These are phyloP conservation scores for Mesochorus sp. DNA, from an alignment of 2,888 invertebrate species.

Conservation along the genomic window DNA sequence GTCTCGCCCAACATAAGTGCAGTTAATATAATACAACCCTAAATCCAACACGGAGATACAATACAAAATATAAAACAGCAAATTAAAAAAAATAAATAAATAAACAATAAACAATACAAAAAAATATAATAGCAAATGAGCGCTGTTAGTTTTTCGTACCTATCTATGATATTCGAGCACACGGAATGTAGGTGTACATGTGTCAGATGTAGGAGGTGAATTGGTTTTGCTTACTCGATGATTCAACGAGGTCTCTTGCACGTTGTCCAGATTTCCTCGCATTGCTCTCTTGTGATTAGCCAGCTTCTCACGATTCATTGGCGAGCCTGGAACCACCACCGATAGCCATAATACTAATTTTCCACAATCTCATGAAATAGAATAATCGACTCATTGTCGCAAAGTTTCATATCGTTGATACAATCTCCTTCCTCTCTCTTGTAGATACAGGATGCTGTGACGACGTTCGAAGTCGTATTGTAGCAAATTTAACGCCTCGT, in stretches of 20 bases:
- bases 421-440: not conserved
- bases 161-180: conserved; percentile 79
- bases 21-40: conserved; percentile 24
- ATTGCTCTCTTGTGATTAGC: conserved; percentile 89
- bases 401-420: not conserved
- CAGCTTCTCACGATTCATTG: conserved; percentile 92
- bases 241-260: conserved; percentile 91
- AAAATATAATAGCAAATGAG: conserved; percentile 32
- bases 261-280: conserved; percentile 85
- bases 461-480: not conserved
- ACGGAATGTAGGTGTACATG: conserved; percentile 79
- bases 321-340: conserved; percentile 86
- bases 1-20: conserved; percentile 4
- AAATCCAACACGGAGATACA: conserved; percentile 7
- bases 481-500: not conserved
- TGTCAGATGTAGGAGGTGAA: conserved; percentile 79
- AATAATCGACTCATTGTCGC: not conserved
- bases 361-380: not conserved
- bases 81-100: conserved; percentile 42
- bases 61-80: conserved; percentile 39
- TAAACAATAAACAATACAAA: conserved; percentile 38
- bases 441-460: not conserved
- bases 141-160: conserved; percentile 69
- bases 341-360: conserved; percentile 50
- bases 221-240: conserved; percentile 86